Evolutionary conservation across 2,888 invertebrate genomes (phyloP), one percentile per base, ranked within the genome.

Genomic region (Drosophila rellima): DNA sequence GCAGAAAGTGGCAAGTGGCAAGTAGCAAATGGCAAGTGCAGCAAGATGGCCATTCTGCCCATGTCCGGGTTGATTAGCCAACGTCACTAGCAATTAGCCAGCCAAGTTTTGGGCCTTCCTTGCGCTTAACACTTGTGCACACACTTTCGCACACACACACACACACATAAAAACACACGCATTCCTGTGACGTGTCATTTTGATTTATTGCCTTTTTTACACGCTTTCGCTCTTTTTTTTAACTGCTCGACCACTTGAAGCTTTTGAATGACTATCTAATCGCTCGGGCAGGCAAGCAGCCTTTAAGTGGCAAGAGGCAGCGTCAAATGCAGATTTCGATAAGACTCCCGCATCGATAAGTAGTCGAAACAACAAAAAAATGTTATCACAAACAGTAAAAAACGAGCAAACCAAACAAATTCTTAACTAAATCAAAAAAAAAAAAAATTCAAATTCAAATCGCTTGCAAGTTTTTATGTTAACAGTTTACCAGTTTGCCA

Each of bases 21-120:
- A 52, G 29, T 48, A 6, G 17, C 13, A n/a, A 17, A 20, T 48
- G 10, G 20, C 31, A 31, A 23, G 56, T 44, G 54, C 47, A 52
- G 35, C 31, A 17, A 6, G 29, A 39, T 44, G 45, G 45, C 37
- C n/a, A 15, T 51, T 26, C 39, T 61, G 48, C 50, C 50, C 47
- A 60, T 57, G 74, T 82, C 83, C 71, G 78, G 83, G 88, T 88
- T 76, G 88, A 86, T 88, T 74, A 82, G 86, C 37, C 45, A 35
- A 37, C 45, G 56, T 45, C 56, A 40, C 47, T 70, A 52, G 60
- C 86, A 63, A 62, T 82, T 79, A 79, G 79, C 75, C 56, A 54
- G 11, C 23, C 33, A 11, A 40, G 11, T 62, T 62, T 62, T 20
- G 29, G 17, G 8, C 29, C 33, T 15, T 13, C n/a, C 47, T 47